Evolutionary conservation across 2,888 invertebrate species (phyloP), one percentile per base, ranked within the genome.

Genomic region (Colletes collaris): DNA sequence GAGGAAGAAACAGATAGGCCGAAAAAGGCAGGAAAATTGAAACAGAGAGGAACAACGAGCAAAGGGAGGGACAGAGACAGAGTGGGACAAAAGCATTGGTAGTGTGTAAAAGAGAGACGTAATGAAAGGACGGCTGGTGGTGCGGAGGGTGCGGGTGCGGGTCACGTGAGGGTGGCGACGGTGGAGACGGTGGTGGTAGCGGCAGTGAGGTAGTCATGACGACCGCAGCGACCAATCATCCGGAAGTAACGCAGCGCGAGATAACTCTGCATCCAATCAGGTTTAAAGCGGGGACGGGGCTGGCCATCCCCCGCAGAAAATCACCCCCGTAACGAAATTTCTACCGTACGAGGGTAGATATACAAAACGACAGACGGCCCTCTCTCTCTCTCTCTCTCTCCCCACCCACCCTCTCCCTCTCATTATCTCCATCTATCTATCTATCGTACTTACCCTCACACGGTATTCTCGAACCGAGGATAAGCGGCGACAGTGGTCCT

Each of bases 231-330:
- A 92, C 93, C 93, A 93, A 93, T 93, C 92, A 93, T 92, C 92
- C 92, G 92, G 92, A 92, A 92, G 92, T 92, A 93, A 92, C 92
- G 91, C 90, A 89, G 88, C 92, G 91, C 92, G 92, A 93, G 93
- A 93, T 92, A 92, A 93, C 93, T 93, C 93, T 92, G 92, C 92
- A 93, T 92, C 93, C 93, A 93, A 93, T 93, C 93, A 92, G 93
- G 91, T 93, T 92, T 93, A 92, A 91, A 90, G 89, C 91, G 90
- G 88, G 87, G 88, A 87, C 86, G 88, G 86, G 87, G 87, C 84
- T 79, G 82, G 86, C 87, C 82, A 85, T 85, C 85, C 87, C 89
- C 86, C 88, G 85, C 87, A 83, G 86, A 87, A 87, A 87, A 87
- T 89, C 88, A 88, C 85, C 89, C 89, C 89, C 89, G 83, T 86